Conservation (phyloP, 2,888 invertebrate genomes). For the Hirtodrosophila duncani region DNA sequence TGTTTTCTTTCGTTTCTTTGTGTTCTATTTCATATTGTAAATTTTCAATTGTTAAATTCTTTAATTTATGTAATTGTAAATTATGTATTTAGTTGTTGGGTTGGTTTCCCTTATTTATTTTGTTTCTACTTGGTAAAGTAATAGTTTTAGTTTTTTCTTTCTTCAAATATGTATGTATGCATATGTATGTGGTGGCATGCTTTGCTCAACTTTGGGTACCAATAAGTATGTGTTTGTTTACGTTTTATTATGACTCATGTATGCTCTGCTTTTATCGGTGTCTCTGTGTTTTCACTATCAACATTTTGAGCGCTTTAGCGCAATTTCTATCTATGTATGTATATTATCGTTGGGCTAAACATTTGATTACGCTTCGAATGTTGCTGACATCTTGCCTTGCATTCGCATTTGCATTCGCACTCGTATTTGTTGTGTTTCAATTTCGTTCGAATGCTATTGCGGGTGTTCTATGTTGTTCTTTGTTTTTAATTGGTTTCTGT, state of each 20-base stretch:
- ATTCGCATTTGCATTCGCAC: too few relatives aligned
- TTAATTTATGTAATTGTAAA: slow-evolving; percentile 57
- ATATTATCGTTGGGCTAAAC: slow-evolving; percentile 77
- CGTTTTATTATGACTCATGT: slow-evolving; percentile 61
- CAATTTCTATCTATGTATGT: slow-evolving; percentile 63
- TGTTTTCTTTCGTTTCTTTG: slow-evolving; percentile 5
- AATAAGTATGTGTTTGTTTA: slow-evolving; percentile 28
- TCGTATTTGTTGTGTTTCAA: too few relatives aligned
- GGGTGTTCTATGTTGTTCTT: slow-evolving; percentile 8
- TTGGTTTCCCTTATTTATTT: slow-evolving; percentile 6
- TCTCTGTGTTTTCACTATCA: slow-evolving; percentile 46
- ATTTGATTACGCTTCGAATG: slow-evolving; percentile 70
- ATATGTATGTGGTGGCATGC: slow-evolving; percentile 35
- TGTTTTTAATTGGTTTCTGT: neutral
- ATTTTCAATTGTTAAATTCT: slow-evolving; percentile 48
- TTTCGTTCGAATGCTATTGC: too few relatives aligned
- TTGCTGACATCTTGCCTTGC: slow-evolving; percentile 41
- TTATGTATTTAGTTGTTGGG: slow-evolving; percentile 49
- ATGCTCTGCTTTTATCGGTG: slow-evolving; percentile 65
- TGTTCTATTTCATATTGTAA: slow-evolving; percentile 14
- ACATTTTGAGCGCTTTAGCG: slow-evolving; percentile 56
- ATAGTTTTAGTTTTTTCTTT: slow-evolving; percentile 53
- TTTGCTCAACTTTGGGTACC: slow-evolving; percentile 13
- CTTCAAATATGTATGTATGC: slow-evolving; percentile 34
- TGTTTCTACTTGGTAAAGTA: slow-evolving; percentile 63